Percentiles rank a stretch among this genome's conserved stretches.
Evolutionary conservation across 2,797 vertebrate genomes (phyloP).

Genomic region (Tauraco hartlaubi): DNA sequence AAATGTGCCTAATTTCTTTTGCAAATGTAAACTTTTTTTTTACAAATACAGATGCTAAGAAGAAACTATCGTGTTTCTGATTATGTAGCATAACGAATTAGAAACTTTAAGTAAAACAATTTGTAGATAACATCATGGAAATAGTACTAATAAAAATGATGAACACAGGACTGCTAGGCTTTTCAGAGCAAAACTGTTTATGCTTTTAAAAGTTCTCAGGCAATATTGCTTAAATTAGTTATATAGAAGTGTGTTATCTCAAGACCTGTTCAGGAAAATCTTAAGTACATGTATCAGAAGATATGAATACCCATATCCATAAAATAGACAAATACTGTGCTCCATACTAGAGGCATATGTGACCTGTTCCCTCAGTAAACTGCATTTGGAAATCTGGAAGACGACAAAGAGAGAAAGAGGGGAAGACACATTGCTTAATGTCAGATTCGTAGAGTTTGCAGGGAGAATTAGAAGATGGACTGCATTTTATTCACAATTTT

Average conservation of each 20-base stretch:
- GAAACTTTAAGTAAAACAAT: conserved; percentile 9
- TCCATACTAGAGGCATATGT: background rate
- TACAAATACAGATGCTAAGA: background rate
- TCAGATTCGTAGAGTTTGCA: background rate
- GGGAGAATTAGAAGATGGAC: background rate
- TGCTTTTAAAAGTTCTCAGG: background rate
- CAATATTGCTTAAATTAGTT: background rate
- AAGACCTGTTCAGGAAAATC: background rate
- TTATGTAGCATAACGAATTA: background rate
- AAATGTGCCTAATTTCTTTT: conserved; percentile 31
- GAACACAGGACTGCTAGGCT: background rate
- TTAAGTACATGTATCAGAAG: conserved; percentile 6
- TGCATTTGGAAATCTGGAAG: background rate
- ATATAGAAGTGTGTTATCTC: background rate
- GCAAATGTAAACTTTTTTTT: background rate
- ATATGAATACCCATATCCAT: background rate
- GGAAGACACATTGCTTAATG: background rate
- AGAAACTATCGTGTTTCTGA: background rate
- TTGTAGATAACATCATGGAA: background rate
- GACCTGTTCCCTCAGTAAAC: background rate
- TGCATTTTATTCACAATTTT: background rate
- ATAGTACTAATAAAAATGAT: background rate
- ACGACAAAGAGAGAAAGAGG: background rate
- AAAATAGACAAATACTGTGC: background rate
- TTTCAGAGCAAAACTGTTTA: background rate